Percentiles rank a stretch among this genome's conserved stretches.
These are phyloP conservation scores for Rafetus swinhoei DNA, from an alignment of 2,113 vertebrate genomes.

Conservation along the genomic window DNA sequence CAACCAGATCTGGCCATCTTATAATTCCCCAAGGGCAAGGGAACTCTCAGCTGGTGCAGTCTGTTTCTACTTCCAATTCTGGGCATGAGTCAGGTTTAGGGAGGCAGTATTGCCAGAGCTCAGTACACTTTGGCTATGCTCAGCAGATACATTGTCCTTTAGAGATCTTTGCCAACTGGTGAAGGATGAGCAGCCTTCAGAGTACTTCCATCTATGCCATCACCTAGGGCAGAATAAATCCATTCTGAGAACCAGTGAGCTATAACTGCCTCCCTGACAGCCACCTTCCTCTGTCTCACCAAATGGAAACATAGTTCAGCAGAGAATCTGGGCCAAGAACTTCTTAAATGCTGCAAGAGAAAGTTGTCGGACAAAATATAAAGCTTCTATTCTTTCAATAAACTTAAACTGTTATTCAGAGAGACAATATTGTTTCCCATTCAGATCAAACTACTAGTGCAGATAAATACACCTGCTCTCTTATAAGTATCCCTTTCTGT, in stretches of 20 bases:
- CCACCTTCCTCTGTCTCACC: background rate
- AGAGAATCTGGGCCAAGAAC: slow-evolving; percentile 3
- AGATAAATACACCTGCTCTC: background rate
- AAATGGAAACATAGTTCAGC: slow-evolving; percentile 44
- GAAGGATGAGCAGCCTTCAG: slow-evolving; percentile 11
- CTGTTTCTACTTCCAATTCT: background rate
- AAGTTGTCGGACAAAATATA: slow-evolving; percentile 6
- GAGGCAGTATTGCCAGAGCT: background rate
- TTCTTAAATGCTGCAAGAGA: slow-evolving; percentile 12
- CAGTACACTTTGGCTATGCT: background rate
- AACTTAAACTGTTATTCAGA: background rate
- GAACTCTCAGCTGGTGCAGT: rapidly evolving
- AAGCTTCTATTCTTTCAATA: background rate
- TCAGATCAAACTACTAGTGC: background rate
- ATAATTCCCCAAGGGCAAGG: background rate
- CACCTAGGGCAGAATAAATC: background rate
- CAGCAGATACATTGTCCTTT: background rate
- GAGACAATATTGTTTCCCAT: background rate
- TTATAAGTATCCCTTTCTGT: background rate
- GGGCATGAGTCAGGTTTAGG: rapidly evolving
- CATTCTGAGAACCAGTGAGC: background rate
- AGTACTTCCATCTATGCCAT: background rate
- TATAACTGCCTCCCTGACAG: slow-evolving; percentile 34
- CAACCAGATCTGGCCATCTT: background rate
- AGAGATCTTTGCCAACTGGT: background rate